Evolutionary conservation across 2,113 vertebrate genomes (phyloP).

Genomic region (Colaptes auratus): DNA sequence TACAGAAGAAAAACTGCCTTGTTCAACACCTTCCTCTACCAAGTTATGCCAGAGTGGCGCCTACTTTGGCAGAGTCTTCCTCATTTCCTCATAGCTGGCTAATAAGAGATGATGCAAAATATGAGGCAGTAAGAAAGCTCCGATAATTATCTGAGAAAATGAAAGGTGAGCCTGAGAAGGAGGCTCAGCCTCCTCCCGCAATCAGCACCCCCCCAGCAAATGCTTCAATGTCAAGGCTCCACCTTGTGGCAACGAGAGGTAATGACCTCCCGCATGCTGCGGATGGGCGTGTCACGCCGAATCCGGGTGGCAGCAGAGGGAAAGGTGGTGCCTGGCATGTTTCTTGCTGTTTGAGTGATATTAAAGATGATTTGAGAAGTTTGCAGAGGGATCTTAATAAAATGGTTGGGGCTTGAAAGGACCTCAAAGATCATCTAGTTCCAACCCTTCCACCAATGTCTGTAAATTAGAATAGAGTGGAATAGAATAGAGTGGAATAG

Average conservation of each 20-base stretch:
- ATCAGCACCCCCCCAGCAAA: too few relatives aligned
- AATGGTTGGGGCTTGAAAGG: too few relatives aligned
- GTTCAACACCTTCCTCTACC: background rate
- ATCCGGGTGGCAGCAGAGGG: background rate
- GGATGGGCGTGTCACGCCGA: fast-evolving
- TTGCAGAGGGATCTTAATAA: too few relatives aligned
- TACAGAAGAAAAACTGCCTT: background rate
- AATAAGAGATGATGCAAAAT: background rate
- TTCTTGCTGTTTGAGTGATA: too few relatives aligned
- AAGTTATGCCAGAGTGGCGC: background rate
- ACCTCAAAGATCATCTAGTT: too few relatives aligned
- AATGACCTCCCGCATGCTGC: fast-evolving
- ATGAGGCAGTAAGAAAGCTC: background rate
- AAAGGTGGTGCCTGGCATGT: background rate
- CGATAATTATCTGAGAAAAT: background rate
- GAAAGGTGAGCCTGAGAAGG: background rate
- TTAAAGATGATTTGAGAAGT: too few relatives aligned
- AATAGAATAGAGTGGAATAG: too few relatives aligned
- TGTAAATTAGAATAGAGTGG: too few relatives aligned
- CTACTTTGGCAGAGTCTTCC: background rate
- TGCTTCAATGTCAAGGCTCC: constrained; percentile 55
- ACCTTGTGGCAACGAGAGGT: constrained; percentile 47
- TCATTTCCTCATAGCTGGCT: background rate
- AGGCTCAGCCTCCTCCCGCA: background rate
- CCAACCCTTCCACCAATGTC: too few relatives aligned